A percentile compares a stretch with the other conserved stretches of the same genome.
Conservation (phyloP, 2,888 invertebrate genomes). For the Hyalella azteca region DNA sequence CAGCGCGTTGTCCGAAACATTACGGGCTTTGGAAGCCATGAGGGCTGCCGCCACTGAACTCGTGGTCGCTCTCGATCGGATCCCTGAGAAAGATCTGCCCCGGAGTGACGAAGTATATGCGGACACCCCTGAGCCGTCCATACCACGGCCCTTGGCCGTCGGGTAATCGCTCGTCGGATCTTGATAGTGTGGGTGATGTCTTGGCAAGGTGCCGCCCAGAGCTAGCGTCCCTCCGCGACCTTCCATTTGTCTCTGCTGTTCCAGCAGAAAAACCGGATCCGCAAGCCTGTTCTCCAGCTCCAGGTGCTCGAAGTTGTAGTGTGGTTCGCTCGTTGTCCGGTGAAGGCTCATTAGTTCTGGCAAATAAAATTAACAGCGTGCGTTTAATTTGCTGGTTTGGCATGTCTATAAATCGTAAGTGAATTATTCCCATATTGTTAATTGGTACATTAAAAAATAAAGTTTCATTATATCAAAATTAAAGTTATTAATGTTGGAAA, state of each 20-base stretch:
- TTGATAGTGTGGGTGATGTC: conserved; percentile 25
- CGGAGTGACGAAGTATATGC: conserved; percentile 48
- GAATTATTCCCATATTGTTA: too few relatives aligned
- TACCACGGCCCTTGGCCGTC: not conserved
- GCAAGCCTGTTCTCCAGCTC: conserved; percentile 37
- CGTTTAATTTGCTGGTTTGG: not conserved
- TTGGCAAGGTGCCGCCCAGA: conserved; percentile 33
- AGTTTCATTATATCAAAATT: too few relatives aligned
- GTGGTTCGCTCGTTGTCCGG: conserved; percentile 56
- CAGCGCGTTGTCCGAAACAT: conserved; percentile 56
- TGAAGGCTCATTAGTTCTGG: conserved; percentile 52
- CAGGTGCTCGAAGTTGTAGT: conserved; percentile 53
- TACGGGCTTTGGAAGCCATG: conserved; percentile 47
- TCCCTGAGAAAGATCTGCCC: conserved; percentile 47
- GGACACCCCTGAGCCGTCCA: conserved; percentile 14
- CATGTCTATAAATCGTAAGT: not conserved
- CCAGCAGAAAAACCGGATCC: conserved; percentile 39
- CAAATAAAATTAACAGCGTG: not conserved
- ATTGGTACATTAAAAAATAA: too few relatives aligned
- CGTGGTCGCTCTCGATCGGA: conserved; percentile 49
- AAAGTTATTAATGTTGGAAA: too few relatives aligned
- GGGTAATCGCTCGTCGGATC: conserved; percentile 13
- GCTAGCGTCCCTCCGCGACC: conserved; percentile 34
- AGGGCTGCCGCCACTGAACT: conserved; percentile 53
- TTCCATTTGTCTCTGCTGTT: conserved; percentile 40